A percentile compares a stretch with the other conserved stretches of the same genome.
phyloP scores from a whole-genome alignment of 2,888 invertebrate genomes.

The Cyclophora albipunctata region DNA sequence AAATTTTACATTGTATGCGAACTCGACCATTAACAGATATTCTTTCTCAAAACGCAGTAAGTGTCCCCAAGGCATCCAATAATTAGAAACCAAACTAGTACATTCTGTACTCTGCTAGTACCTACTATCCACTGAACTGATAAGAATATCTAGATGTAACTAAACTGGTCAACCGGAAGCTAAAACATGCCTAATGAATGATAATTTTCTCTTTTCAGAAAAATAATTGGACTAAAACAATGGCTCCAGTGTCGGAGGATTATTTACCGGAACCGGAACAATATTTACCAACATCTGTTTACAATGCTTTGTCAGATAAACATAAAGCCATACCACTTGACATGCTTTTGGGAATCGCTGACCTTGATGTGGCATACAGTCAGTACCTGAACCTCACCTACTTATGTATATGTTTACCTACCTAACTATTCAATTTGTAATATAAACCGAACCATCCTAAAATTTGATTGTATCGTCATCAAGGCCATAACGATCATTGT shows the following conservation, averaged over 20 bases:
- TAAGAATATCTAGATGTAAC: too few relatives aligned
- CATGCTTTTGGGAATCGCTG: constrained; percentile 80
- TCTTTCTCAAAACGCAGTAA: constrained; percentile 61
- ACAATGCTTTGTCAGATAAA: constrained; percentile 68
- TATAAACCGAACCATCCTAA: too few relatives aligned
- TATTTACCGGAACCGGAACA: constrained; percentile 77
- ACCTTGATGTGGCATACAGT: constrained; percentile 69
- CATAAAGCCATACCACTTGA: constrained; percentile 76
- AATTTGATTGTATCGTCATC: too few relatives aligned
- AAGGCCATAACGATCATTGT: too few relatives aligned
- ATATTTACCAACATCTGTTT: constrained; percentile 75
- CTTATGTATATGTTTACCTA: too few relatives aligned
- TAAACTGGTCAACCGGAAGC: too few relatives aligned
- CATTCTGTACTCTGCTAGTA: too few relatives aligned
- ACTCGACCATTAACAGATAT: constrained; percentile 76
- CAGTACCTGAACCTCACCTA: too few relatives aligned
- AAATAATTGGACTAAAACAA: constrained; percentile 71
- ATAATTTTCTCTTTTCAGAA: constrained; percentile 49
- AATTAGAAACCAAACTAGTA: too few relatives aligned
- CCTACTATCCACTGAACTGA: too few relatives aligned
- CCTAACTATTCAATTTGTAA: too few relatives aligned
- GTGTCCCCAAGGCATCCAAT: background rate
- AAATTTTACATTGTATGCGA: constrained; percentile 78
- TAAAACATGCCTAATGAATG: too few relatives aligned
- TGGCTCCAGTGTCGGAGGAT: constrained; percentile 79